Base-by-base conservation (phyloP, 2,888 invertebrate genomes). In the Kryphioiulus occultus region DNA sequence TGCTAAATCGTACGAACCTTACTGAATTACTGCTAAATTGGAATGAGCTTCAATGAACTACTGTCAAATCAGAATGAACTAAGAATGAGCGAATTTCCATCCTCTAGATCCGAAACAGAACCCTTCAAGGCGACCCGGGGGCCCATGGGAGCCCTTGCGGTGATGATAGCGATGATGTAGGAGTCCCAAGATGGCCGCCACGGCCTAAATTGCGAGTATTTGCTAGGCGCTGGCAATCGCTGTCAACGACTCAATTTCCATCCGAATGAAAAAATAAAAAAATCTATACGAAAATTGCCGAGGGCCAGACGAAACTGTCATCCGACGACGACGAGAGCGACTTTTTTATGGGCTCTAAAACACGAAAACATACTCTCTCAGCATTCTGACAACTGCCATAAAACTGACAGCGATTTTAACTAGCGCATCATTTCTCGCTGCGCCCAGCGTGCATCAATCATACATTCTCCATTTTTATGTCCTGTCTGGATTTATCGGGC, bases 161-260 rank as follows among this genome's bases (percentile, higher is more conserved):
- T 2, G 35, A 35, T 68, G 22, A 59, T 7, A n/a, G n/a, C 10
- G 26, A 68, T 78, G 26, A 68, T 78, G 26, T 30, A 78, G 30
- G 30, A 78, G 78, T 78, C 78, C 78, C 78, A 78, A 78, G 30
- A 78, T 78, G 78, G 78, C 78, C 78, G 78, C 78, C 26, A 22
- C 22, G 26, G 22, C 68, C 68, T 68, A 68, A 68, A n/a, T 22
- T 68, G 19, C 68, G 1, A 68, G 68, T 26, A 30, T 78, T 44
- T 78, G 78, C 17, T 7, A 7, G 30, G 26, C 59, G 10, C 17
- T 78, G 78, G 78, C 26, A 78, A 78, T 26, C 78, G 30, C 30
- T 78, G 78, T 78, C 78, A 78, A 78, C 78, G 78, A 78, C 78
- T 78, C 78, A 30, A 78, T 78, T 78, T 78, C 78, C 78, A 78